Base-by-base conservation (phyloP, 2,113 vertebrate genomes). In the Microtus richardsoni region DNA sequence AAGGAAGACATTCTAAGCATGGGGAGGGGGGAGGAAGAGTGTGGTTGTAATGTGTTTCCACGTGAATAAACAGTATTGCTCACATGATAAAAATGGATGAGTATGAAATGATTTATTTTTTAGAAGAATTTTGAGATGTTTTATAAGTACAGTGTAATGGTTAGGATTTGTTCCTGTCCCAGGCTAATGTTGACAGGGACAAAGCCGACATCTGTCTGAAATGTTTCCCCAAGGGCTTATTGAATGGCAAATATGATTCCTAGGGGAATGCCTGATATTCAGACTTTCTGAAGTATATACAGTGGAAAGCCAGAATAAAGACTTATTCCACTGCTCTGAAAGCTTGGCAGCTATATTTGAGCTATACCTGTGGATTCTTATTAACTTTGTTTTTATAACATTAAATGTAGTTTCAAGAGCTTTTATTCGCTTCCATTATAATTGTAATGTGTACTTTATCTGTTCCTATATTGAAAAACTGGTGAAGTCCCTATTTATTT, bases 51-150 rank as follows among this genome's bases (percentile, higher is more conserved):
- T 95, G 97, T 97, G 96, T 82, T 96, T 98, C 68, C 78, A 91
- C 70, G 91, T 64, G 73, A 93, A 84, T 96, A 89, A 44, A 30
- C 92, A 82, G 21, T 75, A 90, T 71, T 78, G 16, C 47, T n/a
- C 54, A 94, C 22, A 88, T 82, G 79, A 94, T 95, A 98, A 96
- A 97, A 97, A 91, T 80, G 91, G 39, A 97, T 94, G n/a, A 95
- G 47, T 14, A 58, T 12, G 52, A 83, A 85, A 62, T 9, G 0
- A 70, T 97, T 10, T 97, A 93, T 97, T 91, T 84, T 22, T 88
- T 96, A 22, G 71, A 21, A 97, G 91, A 96, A 93, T 96, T 93
- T 71, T 52, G n/a, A 78, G 75, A 74, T 95, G 33, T 92, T 96
- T 94, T 95, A 89, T 70, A 96, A 96, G 89, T 66, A 52, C 91